Base-by-base conservation (phyloP, 1,140 invertebrate species). In the Drosophila pallidifrons region DNA sequence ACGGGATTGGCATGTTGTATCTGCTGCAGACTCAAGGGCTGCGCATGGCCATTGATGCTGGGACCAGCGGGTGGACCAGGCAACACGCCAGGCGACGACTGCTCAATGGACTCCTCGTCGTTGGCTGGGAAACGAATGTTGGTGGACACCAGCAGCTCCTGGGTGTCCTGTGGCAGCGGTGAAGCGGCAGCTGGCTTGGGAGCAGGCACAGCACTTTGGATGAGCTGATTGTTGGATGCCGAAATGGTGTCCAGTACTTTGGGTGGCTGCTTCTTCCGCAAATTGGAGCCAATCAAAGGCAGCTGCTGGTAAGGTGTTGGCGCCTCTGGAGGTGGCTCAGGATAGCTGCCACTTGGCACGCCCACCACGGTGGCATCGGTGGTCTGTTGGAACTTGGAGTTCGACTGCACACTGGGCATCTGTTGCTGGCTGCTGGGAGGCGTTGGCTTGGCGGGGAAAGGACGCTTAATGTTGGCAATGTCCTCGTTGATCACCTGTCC, bases 401-500 rank as follows among this genome's bases (percentile, higher is more conserved):
- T 85, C 1, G 68, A 54, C 43, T 76, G 73, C 1, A 75, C 7
- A 15, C 49, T 78, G 0, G 81, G 77, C 72, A 79, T 69, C 63
- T 91, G 74, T 49, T 87, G 74, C n/a, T 80, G 66, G 25, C 11
- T 72, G 13, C 30, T 55, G 1, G 69, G 65, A 0, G 49, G 52
- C 15, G 67, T 43, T 5, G 82, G 82, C 38, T 55, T 7, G 66
- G 30, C 6, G 52, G 54, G 73, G 69, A 2, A 10, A 43, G 83
- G 82, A 7, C 86, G 76, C 49, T 87, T 83, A 0, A 91, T 78
- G 49, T 70, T 81, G 41, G 61, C 82, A 4, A 92, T 92, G 4
- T 92, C 91, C 55, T 92, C 91, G 32, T 76, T 92, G 25, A 92
- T 92, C 11, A 92, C 91, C n/a, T 91, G 91, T 5, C 91, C 91